Conservation (phyloP, 2,113 vertebrate genomes). For the Limanda limanda region DNA sequence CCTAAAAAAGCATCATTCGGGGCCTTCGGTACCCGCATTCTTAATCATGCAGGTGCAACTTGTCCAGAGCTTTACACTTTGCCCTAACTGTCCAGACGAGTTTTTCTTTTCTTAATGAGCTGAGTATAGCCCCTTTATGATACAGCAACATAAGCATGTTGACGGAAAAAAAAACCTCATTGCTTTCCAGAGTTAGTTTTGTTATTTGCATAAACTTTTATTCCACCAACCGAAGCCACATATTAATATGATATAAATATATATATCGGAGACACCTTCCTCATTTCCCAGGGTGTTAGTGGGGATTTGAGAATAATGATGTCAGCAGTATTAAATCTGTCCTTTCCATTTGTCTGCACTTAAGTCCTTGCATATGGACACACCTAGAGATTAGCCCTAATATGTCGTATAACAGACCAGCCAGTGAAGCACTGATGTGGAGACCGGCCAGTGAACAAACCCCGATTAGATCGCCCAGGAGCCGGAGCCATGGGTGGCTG, state of each 20-base stretch:
- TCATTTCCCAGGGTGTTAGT: constrained; percentile 25
- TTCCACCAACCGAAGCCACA: constrained; percentile 1
- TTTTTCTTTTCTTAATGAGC: constrained; percentile 42
- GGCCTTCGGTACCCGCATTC: constrained; percentile 21
- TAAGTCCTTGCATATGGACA: constrained; percentile 64
- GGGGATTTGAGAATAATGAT: constrained; percentile 56
- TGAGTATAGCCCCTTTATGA: constrained; percentile 5
- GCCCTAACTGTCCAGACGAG: constrained; percentile 12
- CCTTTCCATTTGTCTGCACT: constrained; percentile 57
- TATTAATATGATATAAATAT: constrained; percentile 12
- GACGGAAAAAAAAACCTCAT: not conserved
- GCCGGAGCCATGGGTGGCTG: constrained; percentile 36
- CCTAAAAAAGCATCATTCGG: constrained; percentile 47
- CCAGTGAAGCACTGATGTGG: constrained; percentile 32
- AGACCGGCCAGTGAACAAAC: constrained; percentile 46
- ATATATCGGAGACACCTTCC: not conserved
- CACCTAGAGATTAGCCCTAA: constrained; percentile 73
- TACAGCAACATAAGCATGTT: constrained; percentile 7
- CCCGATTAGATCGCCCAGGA: constrained; percentile 61
- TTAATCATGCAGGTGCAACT: constrained; percentile 68
- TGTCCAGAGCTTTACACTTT: constrained; percentile 28
- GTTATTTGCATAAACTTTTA: not conserved
- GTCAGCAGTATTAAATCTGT: constrained; percentile 65
- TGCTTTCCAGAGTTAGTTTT: not conserved
- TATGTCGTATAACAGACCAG: constrained; percentile 45